Evolutionary conservation across 2,888 invertebrate species (phyloP).

Genomic region (Temnothorax ravouxi): DNA sequence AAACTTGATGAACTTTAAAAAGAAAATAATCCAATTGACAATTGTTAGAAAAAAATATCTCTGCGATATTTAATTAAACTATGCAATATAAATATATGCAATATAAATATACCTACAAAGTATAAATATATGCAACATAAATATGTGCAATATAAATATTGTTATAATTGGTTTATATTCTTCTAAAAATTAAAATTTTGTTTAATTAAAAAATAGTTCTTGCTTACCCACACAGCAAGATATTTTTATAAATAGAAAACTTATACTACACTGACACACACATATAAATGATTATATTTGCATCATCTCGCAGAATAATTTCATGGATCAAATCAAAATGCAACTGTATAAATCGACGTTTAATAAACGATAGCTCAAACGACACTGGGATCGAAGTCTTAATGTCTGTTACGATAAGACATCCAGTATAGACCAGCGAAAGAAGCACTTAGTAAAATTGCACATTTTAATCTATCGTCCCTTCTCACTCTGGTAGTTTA

Average conservation of each 20-base stretch:
- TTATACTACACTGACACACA: neutral
- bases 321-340: neutral
- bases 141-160: neutral
- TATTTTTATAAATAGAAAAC: neutral
- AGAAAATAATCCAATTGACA: neutral
- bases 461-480: conserved; percentile 63
- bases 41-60: neutral
- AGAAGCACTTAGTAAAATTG: conserved; percentile 63
- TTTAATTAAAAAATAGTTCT: neutral
- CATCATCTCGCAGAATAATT: neutral
- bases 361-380: conserved; percentile 38
- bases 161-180: neutral
- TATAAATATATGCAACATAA: neutral
- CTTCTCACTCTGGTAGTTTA: conserved; percentile 21
- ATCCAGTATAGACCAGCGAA: conserved; percentile 24
- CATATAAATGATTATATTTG: neutral
- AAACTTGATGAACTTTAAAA: neutral
- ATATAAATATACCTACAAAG: neutral
- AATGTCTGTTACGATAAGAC: conserved; percentile 19
- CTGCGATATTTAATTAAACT: neutral
- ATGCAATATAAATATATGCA: neutral
- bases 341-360: neutral
- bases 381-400: conserved; percentile 29
- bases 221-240: neutral
- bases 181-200: neutral